phyloP scores from a whole-genome alignment of 2,888 invertebrate genomes.

The Caenorhabditis zanzibari region DNA sequence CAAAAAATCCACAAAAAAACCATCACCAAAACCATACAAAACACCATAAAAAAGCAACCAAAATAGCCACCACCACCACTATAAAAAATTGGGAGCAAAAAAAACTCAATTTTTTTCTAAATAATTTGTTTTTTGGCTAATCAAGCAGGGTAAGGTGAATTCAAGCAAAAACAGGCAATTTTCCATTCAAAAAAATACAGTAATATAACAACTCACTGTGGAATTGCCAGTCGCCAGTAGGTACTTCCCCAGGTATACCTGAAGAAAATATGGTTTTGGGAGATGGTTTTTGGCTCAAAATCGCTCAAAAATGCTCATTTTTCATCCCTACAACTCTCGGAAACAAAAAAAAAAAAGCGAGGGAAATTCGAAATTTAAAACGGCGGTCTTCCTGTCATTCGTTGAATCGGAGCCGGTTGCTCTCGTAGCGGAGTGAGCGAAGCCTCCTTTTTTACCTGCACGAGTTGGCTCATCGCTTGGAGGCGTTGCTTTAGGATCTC shows the following conservation, averaged over 20 bases:
- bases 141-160: no score
- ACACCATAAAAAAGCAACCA: background rate
- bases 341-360: background rate
- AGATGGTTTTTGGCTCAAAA: no score
- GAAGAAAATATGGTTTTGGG: constrained; percentile 8
- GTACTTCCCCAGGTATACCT: constrained; percentile 46
- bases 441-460: constrained; percentile 10
- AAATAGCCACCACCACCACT: constrained; percentile 9
- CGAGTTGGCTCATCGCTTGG: constrained; percentile 18
- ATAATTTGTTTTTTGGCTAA: no score
- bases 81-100: background rate
- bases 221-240: constrained; percentile 43
- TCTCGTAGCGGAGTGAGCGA: no score
- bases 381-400: constrained; percentile 20
- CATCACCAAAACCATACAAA: constrained; percentile 9
- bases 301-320: background rate
- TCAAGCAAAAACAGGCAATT: no score
- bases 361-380: background rate
- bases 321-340: background rate
- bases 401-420: background rate
- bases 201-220: constrained; percentile 43
- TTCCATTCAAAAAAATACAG: no score
- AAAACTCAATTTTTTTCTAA: no score
- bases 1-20: constrained; percentile 2
- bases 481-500: constrained; percentile 1